Evolutionary conservation across 2,797 vertebrate species (phyloP), one percentile per base, ranked within the genome.

Genomic region (Paguma larvata): DNA sequence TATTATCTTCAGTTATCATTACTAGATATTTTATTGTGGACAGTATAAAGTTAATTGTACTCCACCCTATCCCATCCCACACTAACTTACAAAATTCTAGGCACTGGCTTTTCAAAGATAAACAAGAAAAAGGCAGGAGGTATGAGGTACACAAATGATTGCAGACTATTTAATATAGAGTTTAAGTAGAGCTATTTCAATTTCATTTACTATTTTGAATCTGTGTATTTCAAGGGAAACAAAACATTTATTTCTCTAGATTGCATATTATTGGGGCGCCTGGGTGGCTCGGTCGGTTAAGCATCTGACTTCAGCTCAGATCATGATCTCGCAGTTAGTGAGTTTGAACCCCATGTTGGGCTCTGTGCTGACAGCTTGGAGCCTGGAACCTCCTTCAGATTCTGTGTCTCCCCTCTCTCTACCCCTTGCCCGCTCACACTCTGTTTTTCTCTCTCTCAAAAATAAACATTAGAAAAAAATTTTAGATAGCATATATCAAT

Each of bases 141-240:
- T 91, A 1, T 96, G 51, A 85, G 75, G 48, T 84, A 68, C n/a
- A 77, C 21, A 87, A 30, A 41, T 67, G 32, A 59, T 79, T 83
- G 56, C 73, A 92, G 25, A 7, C 23, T 95, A 11, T 65, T 86
- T 91, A 87, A 85, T 48, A 82, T 51, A 91, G 79, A 91, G 21
- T 38, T 93, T 23, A 46, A 93, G 13, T 89, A 53, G 7, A 67
- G 25, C 73, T 95, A 41, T 86, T 92, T 96, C 46, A 48, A 16
- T 79, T 89, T 78, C 85, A 78, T 46, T 32, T 73, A 18, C 59
- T 70, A 84, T 77, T 95, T 95, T 85, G 12, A 80, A 41, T 91
- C 44, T 32, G 30, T 68, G 2, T 96, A 84, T 85, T 94, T 96
- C 18, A 95, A 83, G n/a, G 46, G 68, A 82, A 94, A 87, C 30